Conservation (phyloP, 2,888 invertebrate species). For the Dolomedes plantarius region DNA sequence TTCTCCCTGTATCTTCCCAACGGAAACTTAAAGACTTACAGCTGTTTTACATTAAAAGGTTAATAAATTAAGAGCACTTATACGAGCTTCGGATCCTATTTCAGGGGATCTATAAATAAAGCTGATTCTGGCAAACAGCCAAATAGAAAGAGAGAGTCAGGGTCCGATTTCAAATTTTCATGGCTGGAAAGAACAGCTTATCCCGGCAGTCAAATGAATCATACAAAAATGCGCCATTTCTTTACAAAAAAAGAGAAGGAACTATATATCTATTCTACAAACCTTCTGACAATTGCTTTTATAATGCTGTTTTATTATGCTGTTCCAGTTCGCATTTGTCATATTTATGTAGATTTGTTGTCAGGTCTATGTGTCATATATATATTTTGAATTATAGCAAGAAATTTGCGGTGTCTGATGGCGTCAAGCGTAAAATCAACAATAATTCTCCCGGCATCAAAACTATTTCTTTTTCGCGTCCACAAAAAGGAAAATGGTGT, state of each 20-base stretch:
- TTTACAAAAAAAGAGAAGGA: background rate
- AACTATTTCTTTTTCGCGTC: too few relatives aligned
- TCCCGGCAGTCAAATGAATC: background rate
- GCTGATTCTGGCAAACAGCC: conserved; percentile 30
- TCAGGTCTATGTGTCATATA: background rate
- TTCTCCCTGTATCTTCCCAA: background rate
- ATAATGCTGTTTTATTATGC: too few relatives aligned
- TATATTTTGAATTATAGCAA: background rate
- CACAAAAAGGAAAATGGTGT: too few relatives aligned
- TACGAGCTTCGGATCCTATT: conserved; percentile 34
- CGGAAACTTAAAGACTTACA: conserved; percentile 35
- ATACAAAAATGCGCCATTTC: background rate
- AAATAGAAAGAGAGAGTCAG: conserved; percentile 8
- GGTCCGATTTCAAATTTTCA: conserved; percentile 8
- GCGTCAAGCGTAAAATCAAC: background rate
- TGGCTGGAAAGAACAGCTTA: background rate
- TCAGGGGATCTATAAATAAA: conserved; percentile 57
- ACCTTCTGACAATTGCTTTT: conserved; percentile 4
- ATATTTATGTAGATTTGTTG: background rate
- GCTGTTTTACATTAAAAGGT: conserved; percentile 56
- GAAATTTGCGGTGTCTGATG: background rate
- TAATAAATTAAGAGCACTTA: conserved; percentile 54
- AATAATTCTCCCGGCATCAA: background rate
- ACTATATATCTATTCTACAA: conserved; percentile 1
- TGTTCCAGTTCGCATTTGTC: background rate